Evolutionary conservation across 2,888 invertebrate genomes (phyloP).

Genomic region (Drosophila mulleri): DNA sequence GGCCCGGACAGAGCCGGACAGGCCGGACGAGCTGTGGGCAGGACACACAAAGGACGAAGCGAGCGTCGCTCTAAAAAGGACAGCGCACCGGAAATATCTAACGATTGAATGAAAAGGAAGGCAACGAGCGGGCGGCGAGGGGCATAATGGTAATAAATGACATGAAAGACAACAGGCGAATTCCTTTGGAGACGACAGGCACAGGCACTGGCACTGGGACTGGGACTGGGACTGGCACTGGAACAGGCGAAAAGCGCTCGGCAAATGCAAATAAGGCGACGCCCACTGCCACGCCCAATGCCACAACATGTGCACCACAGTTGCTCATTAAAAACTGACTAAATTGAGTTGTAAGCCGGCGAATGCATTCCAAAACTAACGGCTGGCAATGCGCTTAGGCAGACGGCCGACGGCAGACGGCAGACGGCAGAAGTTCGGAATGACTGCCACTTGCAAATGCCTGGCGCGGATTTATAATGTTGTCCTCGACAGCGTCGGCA

Average conservation of each 20-base stretch:
- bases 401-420: slow-evolving; percentile 5
- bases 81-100: slow-evolving; percentile 76
- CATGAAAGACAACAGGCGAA: slow-evolving; percentile 68
- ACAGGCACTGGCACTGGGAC: slow-evolving; percentile 3
- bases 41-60: slow-evolving; percentile 64
- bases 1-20: slow-evolving; percentile 17
- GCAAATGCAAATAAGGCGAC: slow-evolving; percentile 67
- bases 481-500: slow-evolving; percentile 65
- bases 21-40: slow-evolving; percentile 32
- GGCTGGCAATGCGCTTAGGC: slow-evolving; percentile 56
- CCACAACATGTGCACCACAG: slow-evolving; percentile 54
- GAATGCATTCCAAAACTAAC: slow-evolving; percentile 45
- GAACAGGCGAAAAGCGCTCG: slow-evolving; percentile 56
- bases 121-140: slow-evolving; percentile 20
- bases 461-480: slow-evolving; percentile 76
- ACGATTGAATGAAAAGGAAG: slow-evolving; percentile 74
- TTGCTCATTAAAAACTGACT: slow-evolving; percentile 75
- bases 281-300: slow-evolving; percentile 28
- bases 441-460: slow-evolving; percentile 78
- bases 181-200: slow-evolving; percentile 56
- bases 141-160: slow-evolving; percentile 70
- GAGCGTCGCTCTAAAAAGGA: slow-evolving; percentile 64
- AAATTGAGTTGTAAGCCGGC: slow-evolving; percentile 70
- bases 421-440: slow-evolving; percentile 39
- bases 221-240: no score